A percentile compares a stretch with the other conserved stretches of the same genome.
These are phyloP conservation scores for Plumapathes pennacea DNA, from an alignment of 92 coral and sea anemone species.

Conservation along the genomic window DNA sequence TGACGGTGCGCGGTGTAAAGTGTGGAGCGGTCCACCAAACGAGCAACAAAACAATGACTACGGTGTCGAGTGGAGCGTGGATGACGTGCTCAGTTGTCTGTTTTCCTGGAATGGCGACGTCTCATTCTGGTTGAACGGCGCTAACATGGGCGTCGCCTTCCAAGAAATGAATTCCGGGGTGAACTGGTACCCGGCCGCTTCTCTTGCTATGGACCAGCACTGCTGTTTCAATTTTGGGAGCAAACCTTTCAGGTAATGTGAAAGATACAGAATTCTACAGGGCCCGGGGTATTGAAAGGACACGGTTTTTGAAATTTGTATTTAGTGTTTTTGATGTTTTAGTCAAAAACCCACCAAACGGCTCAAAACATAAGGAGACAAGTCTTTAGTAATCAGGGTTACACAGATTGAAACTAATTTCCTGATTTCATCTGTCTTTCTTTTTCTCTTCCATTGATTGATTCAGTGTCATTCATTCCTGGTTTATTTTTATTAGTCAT, in stretches of 20 bases:
- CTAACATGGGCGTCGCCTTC: constrained; percentile 89
- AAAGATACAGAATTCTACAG: background rate
- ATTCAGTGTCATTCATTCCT: too few species aligned
- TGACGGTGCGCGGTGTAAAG: constrained; percentile 95
- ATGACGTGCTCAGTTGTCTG: constrained; percentile 89
- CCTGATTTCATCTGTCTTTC: too few species aligned
- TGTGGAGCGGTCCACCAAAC: constrained; percentile 93
- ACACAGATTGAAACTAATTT: too few species aligned
- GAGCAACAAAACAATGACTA: constrained; percentile 89
- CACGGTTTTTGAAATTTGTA: background rate
- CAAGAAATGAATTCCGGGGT: constrained; percentile 60
- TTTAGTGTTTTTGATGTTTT: background rate
- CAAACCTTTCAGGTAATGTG: constrained; percentile 76
- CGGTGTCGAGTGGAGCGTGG: constrained; percentile 83
- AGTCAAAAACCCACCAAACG: too few species aligned
- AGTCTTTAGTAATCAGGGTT: background rate
- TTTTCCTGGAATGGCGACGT: constrained; percentile 94
- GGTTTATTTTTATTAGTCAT: too few species aligned
- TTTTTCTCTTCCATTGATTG: too few species aligned
- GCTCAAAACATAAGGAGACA: background rate
- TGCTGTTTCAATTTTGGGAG: constrained; percentile 91
- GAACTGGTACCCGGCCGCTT: constrained; percentile 92
- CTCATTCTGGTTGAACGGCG: constrained; percentile 92
- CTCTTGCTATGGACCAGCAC: constrained; percentile 97
- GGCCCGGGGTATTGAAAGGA: too few species aligned